Percentiles rank a stretch among this genome's conserved stretches.
phyloP scores from a whole-genome alignment of 2,888 invertebrate genomes.

The Synanthedon formicaeformis region DNA sequence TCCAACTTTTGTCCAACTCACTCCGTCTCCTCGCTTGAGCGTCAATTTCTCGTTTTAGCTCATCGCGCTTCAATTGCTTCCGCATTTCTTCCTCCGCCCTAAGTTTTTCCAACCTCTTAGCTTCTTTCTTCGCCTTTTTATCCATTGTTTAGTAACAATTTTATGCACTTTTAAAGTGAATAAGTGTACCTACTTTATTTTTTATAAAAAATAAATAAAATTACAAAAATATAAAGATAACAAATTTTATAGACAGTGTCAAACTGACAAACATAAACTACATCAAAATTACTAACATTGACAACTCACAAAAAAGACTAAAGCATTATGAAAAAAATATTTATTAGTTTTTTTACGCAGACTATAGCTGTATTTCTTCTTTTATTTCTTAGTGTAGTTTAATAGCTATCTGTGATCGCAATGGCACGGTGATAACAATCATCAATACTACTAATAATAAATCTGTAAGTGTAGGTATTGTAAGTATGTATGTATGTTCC shows the following conservation, averaged over 20 bases:
- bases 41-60: constrained; percentile 44
- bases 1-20: constrained; percentile 45
- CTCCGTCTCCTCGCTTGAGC: constrained; percentile 32
- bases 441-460: too few relatives aligned
- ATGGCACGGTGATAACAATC: too few relatives aligned
- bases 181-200: neutral
- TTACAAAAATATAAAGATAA: neutral
- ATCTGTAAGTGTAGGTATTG: too few relatives aligned
- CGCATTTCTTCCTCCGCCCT: constrained; percentile 27
- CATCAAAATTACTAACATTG: too few relatives aligned
- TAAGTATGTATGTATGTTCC: too few relatives aligned
- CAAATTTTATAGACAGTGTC: neutral
- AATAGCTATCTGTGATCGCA: too few relatives aligned
- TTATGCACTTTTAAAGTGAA: neutral
- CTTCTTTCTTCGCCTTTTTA: constrained; percentile 48
- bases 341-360: too few relatives aligned
- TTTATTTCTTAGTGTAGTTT: too few relatives aligned
- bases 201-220: neutral
- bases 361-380: too few relatives aligned
- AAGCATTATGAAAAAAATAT: too few relatives aligned
- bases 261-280: too few relatives aligned
- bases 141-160: constrained; percentile 24
- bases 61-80: constrained; percentile 34
- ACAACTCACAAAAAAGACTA: too few relatives aligned
- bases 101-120: constrained; percentile 38